phyloP scores from a whole-genome alignment of 2,113 vertebrate genomes.

The Oxyura jamaicensis region DNA sequence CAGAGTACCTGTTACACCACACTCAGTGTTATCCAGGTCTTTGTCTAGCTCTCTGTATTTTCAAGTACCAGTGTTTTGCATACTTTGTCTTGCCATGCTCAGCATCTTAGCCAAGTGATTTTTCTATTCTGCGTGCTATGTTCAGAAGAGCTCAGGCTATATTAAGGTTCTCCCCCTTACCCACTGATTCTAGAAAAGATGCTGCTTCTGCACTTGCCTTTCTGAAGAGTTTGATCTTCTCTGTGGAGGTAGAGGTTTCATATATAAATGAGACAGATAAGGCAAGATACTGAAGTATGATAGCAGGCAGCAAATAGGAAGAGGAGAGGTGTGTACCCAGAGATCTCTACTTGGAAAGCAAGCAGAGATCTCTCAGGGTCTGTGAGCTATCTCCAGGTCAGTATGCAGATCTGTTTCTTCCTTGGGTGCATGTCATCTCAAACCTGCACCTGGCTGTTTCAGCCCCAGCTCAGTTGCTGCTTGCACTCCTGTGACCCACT shows the following conservation, averaged over 20 bases:
- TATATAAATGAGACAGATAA: not conserved
- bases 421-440: not conserved
- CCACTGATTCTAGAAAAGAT: not conserved
- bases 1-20: conserved; percentile 42
- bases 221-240: not conserved
- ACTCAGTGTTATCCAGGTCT: conserved; percentile 34
- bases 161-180: not conserved
- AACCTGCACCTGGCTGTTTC: not conserved
- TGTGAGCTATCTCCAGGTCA: not conserved
- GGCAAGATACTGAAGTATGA: not conserved
- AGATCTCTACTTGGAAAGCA: not conserved
- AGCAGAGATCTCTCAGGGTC: not conserved
- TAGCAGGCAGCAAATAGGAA: not conserved
- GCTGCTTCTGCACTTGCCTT: not conserved
- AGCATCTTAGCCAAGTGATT: not conserved
- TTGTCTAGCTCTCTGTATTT: conserved; percentile 18
- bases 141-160: not conserved
- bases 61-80: not conserved
- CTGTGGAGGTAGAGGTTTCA: not conserved
- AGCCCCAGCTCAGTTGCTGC: not conserved
- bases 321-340: not conserved
- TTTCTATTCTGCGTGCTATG: not conserved
- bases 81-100: not conserved
- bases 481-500: not conserved
- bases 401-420: not conserved